Conservation (phyloP, 30 jellyfish, hydroid and myxozoan genomes). For the Pelagia noctiluca region DNA sequence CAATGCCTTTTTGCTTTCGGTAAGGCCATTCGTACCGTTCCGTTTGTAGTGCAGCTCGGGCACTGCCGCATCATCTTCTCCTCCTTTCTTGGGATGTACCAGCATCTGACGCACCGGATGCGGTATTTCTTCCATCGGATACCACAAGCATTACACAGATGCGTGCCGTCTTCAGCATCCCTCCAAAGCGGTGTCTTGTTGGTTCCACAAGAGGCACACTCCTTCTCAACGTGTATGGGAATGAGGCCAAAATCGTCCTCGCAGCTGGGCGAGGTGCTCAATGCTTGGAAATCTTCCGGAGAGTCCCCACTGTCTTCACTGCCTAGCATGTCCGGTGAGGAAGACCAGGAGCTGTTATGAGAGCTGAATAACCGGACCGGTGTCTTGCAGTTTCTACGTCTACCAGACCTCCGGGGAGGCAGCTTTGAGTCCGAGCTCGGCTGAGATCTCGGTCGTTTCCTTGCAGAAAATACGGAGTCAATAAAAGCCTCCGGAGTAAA, state of each 20-base stretch:
- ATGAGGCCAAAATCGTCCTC: conserved; percentile 63
- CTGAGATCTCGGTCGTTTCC: conserved; percentile 66
- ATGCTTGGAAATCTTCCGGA: neutral
- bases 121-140: conserved; percentile 93
- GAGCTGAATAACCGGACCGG: conserved; percentile 70
- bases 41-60: conserved; percentile 79
- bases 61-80: conserved; percentile 74
- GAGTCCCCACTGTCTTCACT: conserved; percentile 70
- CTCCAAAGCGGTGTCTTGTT: conserved; percentile 92
- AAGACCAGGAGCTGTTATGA: conserved; percentile 35
- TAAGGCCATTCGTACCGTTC: conserved; percentile 69
- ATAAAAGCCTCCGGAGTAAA: conserved; percentile 72
- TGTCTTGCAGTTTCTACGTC: conserved; percentile 73
- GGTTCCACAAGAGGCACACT: conserved; percentile 88
- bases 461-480: conserved; percentile 55
- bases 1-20: conserved; percentile 33
- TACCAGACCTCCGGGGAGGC: conserved; percentile 45
- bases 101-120: conserved; percentile 87
- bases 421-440: conserved; percentile 73
- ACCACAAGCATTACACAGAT: conserved; percentile 97
- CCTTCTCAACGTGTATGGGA: conserved; percentile 81
- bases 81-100: conserved; percentile 91
- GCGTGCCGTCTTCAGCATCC: conserved; percentile 96
- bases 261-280: conserved; percentile 60
- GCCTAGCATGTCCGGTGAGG: conserved; percentile 50